Conservation (phyloP, 37 sponge, comb jelly and placozoan genomes). For the Hormiphora californensis region DNA sequence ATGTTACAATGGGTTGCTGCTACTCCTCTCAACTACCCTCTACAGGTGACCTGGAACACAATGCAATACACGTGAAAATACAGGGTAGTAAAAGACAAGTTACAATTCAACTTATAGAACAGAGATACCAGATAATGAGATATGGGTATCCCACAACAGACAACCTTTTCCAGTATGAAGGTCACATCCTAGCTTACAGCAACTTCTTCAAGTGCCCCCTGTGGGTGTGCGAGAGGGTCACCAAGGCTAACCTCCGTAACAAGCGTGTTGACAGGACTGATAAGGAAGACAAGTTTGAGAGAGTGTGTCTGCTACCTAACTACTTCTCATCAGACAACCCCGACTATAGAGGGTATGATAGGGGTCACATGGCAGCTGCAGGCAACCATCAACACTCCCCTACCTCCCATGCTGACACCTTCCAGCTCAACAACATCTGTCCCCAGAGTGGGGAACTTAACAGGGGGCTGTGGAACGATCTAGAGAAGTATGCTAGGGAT, state of each 20-base stretch:
- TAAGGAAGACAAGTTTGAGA: slow-evolving; percentile 61
- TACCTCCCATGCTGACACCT: slow-evolving; percentile 78
- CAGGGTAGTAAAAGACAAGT: too few species aligned
- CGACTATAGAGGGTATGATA: slow-evolving; percentile 85
- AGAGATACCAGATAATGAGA: slow-evolving; percentile 31
- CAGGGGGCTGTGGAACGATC: slow-evolving; percentile 4
- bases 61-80: too few species aligned
- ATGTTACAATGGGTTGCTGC: too few species aligned
- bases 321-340: slow-evolving; percentile 60
- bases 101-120: too few species aligned
- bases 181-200: slow-evolving; percentile 65
- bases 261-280: slow-evolving; percentile 59
- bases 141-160: slow-evolving; percentile 43
- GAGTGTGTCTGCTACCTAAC: slow-evolving; percentile 59
- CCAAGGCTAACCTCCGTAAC: slow-evolving; percentile 41
- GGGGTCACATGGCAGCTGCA: slow-evolving; percentile 94
- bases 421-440: slow-evolving; percentile 82
- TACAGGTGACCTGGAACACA: too few species aligned
- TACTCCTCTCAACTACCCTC: too few species aligned
- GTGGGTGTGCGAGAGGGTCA: slow-evolving; percentile 76
- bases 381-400: slow-evolving; percentile 73
- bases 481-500: slow-evolving; percentile 18
- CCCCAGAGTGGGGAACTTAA: slow-evolving; percentile 67
- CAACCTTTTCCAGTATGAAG: slow-evolving; percentile 49
- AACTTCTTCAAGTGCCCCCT: slow-evolving; percentile 62